Conservation (phyloP, 2,113 vertebrate genomes). For the Smithornis capensis region DNA sequence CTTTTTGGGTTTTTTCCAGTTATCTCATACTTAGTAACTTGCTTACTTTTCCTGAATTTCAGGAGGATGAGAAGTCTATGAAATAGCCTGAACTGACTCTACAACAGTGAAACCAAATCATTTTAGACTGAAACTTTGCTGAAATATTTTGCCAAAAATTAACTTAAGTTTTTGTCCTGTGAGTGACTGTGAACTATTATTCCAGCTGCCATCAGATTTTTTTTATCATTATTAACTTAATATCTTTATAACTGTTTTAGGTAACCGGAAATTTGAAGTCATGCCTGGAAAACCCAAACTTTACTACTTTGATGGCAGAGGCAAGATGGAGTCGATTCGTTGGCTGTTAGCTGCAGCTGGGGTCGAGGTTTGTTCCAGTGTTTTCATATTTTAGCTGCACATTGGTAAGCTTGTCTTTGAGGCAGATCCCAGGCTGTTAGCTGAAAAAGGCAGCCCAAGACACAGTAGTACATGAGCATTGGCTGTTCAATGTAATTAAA, state of each 20-base stretch:
- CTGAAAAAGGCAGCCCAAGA: neutral
- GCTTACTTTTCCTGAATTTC: neutral
- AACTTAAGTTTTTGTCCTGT: neutral
- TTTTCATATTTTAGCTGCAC: neutral
- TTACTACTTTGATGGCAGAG: slow-evolving; percentile 87
- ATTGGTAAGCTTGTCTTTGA: neutral
- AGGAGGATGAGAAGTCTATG: neutral
- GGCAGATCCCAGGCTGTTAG: neutral
- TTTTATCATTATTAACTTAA: neutral
- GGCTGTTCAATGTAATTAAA: neutral
- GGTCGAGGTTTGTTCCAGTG: slow-evolving; percentile 72
- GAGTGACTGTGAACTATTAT: neutral
- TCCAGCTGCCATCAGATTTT: neutral
- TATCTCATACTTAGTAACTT: neutral
- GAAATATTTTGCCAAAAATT: neutral
- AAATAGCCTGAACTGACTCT: neutral
- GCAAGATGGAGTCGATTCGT: slow-evolving; percentile 87
- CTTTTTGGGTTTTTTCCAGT: neutral
- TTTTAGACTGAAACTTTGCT: neutral
- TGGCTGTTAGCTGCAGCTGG: slow-evolving; percentile 85
- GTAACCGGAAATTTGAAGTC: neutral
- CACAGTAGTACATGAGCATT: neutral
- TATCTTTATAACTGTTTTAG: slow-evolving; percentile 1
- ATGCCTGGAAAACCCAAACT: slow-evolving; percentile 81
- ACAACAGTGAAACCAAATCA: neutral